Conservation (phyloP, 1,140 invertebrate genomes). For the Archegozetes longisetosus region DNA sequence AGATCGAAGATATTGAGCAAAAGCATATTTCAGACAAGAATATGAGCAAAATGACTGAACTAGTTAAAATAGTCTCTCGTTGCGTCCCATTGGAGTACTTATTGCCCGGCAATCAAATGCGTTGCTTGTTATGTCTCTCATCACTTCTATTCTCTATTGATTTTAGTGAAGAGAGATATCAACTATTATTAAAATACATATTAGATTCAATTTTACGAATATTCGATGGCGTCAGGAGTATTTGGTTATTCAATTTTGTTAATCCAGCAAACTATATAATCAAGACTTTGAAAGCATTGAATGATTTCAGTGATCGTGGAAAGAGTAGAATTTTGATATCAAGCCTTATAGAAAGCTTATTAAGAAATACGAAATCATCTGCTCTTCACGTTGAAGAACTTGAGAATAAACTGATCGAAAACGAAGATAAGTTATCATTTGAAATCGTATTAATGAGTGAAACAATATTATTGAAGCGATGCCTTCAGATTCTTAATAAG, state of each 20-base stretch:
- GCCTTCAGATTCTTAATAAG: neutral
- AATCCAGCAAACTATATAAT: slow-evolving; percentile 5
- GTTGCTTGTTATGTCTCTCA: slow-evolving; percentile 14
- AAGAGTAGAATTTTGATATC: neutral
- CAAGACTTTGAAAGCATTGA: neutral
- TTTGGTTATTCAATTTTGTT: slow-evolving; percentile 18
- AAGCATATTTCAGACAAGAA: neutral
- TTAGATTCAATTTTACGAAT: slow-evolving; percentile 1
- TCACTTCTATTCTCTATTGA: slow-evolving; percentile 8
- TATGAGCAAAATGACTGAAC: neutral
- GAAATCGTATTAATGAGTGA: neutral
- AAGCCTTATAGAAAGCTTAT: neutral
- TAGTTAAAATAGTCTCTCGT: neutral
- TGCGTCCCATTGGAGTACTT: slow-evolving; percentile 15
- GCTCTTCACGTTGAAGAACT: neutral
- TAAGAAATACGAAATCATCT: neutral
- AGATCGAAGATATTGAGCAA: neutral
- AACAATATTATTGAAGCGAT: neutral
- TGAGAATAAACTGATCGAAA: neutral
- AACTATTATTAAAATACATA: neutral
- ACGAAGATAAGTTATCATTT: neutral
- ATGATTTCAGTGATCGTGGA: neutral
- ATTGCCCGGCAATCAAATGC: slow-evolving; percentile 17
- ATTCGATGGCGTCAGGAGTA: slow-evolving; percentile 14
- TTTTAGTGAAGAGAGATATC: neutral